A percentile compares a stretch with the other conserved stretches of the same genome.
phyloP scores from a whole-genome alignment of 2,113 vertebrate species.

The Tragelaphus strepsiceros region DNA sequence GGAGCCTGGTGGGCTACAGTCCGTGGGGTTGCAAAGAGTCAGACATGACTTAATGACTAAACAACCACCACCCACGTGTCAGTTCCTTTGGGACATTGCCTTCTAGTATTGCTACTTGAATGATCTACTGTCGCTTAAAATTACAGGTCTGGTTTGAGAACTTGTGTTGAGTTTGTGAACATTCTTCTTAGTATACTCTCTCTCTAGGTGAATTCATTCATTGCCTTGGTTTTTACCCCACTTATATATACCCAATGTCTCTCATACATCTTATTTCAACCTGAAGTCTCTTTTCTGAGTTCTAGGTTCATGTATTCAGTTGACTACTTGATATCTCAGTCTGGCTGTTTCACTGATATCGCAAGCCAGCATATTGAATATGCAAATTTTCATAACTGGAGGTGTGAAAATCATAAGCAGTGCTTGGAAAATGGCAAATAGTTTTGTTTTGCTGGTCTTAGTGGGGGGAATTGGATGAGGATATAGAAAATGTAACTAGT shows the following conservation, averaged over 20 bases:
- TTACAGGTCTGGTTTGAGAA: not conserved
- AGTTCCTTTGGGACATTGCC: not conserved
- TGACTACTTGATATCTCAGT: not conserved
- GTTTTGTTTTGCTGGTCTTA: not conserved
- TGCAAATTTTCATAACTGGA: not conserved
- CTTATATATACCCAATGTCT: accelerated
- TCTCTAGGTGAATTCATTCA: not conserved
- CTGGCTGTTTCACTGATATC: not conserved
- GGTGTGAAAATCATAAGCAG: not conserved
- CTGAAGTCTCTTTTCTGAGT: not conserved
- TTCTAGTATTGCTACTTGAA: not conserved
- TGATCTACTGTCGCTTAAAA: not conserved
- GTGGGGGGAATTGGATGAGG: not conserved
- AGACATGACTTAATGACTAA: not conserved
- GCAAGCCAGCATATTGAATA: not conserved
- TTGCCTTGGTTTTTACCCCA: not conserved
- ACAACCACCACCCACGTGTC: not conserved
- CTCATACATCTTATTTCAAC: not conserved
- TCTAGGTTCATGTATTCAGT: not conserved
- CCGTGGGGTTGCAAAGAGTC: not conserved
- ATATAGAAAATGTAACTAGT: not conserved
- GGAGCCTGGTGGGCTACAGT: not conserved
- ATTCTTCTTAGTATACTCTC: no score
- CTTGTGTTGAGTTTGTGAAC: not conserved
- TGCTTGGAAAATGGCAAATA: not conserved